Evolutionary conservation across 2,797 vertebrate genomes (phyloP).

Genomic region (Perodicticus potto): DNA sequence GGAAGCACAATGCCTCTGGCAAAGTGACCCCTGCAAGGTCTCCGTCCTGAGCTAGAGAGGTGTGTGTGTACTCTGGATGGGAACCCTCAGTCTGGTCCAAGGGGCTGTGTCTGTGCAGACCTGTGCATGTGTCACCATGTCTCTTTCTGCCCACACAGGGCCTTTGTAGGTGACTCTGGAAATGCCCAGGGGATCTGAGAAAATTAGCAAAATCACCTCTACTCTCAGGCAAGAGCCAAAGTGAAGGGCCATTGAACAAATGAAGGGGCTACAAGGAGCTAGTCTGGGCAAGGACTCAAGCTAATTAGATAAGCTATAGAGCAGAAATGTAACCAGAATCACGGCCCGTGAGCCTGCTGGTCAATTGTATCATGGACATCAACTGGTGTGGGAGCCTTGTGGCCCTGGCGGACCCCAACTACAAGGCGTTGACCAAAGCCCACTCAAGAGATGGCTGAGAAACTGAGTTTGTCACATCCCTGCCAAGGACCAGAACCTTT

Average conservation of each 20-base stretch:
- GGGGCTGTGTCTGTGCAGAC: too few relatives aligned
- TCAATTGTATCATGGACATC: neutral
- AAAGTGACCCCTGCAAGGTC: neutral
- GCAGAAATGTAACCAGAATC: neutral
- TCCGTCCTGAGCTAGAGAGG: slow-evolving; percentile 30
- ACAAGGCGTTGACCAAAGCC: neutral
- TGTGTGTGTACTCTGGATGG: neutral
- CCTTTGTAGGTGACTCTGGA: neutral
- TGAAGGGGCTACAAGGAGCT: neutral
- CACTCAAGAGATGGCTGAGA: neutral
- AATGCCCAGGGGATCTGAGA: neutral
- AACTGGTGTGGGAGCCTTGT: neutral
- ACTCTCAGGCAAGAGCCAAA: neutral
- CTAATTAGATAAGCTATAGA: neutral
- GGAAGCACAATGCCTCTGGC: slow-evolving; percentile 16
- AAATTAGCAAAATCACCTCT: neutral
- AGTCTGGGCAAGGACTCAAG: neutral
- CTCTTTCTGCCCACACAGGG: neutral
- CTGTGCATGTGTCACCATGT: too few relatives aligned
- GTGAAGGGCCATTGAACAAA: neutral
- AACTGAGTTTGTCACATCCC: neutral
- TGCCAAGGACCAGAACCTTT: neutral
- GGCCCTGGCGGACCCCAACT: neutral
- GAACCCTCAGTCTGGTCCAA: neutral
- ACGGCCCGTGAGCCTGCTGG: neutral